Conservation (phyloP, 2,113 vertebrate species). For the Eira barbara region DNA sequence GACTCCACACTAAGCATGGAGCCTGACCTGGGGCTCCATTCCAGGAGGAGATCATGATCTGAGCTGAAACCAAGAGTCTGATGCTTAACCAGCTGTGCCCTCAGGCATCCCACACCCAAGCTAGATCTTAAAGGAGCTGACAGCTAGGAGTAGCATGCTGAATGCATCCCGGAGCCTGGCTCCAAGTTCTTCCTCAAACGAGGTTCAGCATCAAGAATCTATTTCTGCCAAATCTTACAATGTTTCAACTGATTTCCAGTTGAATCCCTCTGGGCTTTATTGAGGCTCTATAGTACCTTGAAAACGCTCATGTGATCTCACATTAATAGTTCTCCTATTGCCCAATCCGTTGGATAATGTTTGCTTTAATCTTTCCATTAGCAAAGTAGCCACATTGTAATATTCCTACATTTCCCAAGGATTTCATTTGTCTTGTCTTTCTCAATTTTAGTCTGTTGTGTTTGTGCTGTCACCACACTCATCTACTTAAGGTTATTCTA, state of each 20-base stretch:
- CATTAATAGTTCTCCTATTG: not conserved
- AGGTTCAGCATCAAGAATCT: accelerated
- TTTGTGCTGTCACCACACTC: not conserved
- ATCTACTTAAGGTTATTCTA: not conserved
- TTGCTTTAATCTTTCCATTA: not conserved
- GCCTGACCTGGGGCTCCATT: not conserved
- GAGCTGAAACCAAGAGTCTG: not conserved
- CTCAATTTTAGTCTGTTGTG: not conserved
- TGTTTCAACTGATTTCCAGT: not conserved
- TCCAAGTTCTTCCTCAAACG: not conserved
- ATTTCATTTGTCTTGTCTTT: not conserved
- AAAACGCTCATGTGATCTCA: not conserved
- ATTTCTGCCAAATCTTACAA: not conserved
- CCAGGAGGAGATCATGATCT: not conserved
- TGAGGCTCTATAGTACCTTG: not conserved
- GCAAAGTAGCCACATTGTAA: not conserved
- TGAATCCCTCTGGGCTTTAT: not conserved
- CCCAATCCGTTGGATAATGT: not conserved
- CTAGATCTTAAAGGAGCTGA: not conserved
- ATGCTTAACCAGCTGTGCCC: not conserved
- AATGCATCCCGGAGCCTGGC: not conserved
- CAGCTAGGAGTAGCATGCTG: not conserved
- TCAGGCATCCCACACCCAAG: not conserved
- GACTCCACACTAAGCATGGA: not conserved
- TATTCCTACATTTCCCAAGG: not conserved